Evolutionary conservation across 2,888 invertebrate species (phyloP).

Genomic region (Latrodectus elegans): DNA sequence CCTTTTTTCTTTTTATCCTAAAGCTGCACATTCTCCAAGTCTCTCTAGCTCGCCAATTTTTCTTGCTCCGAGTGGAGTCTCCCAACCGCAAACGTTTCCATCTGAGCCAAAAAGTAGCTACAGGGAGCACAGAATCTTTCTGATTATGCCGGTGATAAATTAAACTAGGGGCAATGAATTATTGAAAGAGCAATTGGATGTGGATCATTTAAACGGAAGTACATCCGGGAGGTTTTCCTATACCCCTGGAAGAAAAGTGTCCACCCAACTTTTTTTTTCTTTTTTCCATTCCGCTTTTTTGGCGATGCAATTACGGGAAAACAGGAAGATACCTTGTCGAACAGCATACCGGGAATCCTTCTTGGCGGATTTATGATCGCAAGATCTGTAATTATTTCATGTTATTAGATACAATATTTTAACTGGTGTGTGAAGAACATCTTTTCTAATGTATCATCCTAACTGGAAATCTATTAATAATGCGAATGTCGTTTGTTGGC

Average conservation of each 20-base stretch:
- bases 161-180: neutral
- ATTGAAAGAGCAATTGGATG: neutral
- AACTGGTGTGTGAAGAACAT: neutral
- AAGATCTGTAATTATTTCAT: neutral
- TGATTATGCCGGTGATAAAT: too few species aligned
- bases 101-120: too few species aligned
- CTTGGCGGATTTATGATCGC: neutral
- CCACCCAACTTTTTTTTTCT: neutral
- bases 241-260: neutral
- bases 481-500: too few species aligned
- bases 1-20: too few species aligned
- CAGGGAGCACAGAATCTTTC: too few species aligned
- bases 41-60: too few species aligned
- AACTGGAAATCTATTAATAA: too few species aligned
- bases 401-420: constrained; percentile 2
- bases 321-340: neutral
- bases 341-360: neutral
- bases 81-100: too few species aligned
- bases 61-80: too few species aligned
- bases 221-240: neutral
- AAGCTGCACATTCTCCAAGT: too few species aligned
- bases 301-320: neutral
- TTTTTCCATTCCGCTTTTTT: neutral
- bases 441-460: too few species aligned
- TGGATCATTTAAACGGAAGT: neutral